A percentile compares a stretch with the other conserved stretches of the same genome.
Evolutionary conservation across 2,113 vertebrate species (phyloP).

Genomic region (Ovibos moschatus): DNA sequence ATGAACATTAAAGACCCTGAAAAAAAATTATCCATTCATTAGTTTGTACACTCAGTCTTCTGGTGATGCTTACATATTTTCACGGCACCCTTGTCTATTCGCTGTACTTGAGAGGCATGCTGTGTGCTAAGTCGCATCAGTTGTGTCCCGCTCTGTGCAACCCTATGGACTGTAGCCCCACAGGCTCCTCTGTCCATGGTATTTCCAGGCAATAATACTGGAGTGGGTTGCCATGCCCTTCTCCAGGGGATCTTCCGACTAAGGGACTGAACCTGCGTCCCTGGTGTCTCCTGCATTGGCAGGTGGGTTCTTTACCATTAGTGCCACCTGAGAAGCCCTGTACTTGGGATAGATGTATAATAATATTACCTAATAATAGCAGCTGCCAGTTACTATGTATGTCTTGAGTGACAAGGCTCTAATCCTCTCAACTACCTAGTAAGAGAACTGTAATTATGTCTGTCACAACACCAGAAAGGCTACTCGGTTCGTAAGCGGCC

Average conservation of each 20-base stretch:
- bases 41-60: neutral
- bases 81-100: neutral
- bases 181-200: neutral
- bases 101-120: neutral
- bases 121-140: neutral
- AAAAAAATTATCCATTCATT: neutral
- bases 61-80: neutral
- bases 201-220: neutral
- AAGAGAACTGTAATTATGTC: neutral
- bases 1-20: neutral
- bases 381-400: neutral
- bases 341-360: neutral
- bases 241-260: neutral
- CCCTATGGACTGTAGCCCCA: neutral
- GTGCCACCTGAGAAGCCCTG: neutral
- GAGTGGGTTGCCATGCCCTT: neutral
- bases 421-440: neutral
- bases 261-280: neutral
- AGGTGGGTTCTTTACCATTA: neutral
- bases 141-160: neutral
- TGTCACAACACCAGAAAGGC: neutral
- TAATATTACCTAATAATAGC: neutral
- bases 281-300: neutral
- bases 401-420: neutral
- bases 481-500: neutral